Base-by-base conservation (phyloP, 2,888 invertebrate species). In the Trissolcus brochymenae region DNA sequence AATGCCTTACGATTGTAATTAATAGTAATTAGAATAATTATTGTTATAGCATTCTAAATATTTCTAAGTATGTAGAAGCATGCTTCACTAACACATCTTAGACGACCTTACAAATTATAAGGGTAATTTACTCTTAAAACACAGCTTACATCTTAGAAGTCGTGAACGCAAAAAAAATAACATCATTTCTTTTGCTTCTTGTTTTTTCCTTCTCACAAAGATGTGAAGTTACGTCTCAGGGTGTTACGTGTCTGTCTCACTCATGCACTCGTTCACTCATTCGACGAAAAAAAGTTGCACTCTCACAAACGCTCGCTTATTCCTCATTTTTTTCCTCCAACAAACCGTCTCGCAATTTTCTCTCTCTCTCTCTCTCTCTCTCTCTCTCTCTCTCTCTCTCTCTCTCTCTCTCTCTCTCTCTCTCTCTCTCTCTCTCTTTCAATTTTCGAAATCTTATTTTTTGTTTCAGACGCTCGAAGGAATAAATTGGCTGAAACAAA, bases 31-130 rank as follows among this genome's bases (percentile, higher is more conserved):
- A 87, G 87, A 85, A 85, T 89, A 86, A 88, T 88, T 88, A 88
- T 88, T 88, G 87, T 88, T 87, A 88, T 88, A 89, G 87, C 87
- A 84, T 86, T 87, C 87, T 89, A 89, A 87, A 81, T 85, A 83
- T 86, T 88, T 79, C 72, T 79, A 79, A 79, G 74, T 89, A 88
- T 85, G 84, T 86, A 87, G 84, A 88, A 88, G 89, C 88, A 89
- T 87, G 88, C 87, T 88, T 85, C 85, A 85, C 88, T 87, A 88
- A 89, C 88, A 88, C 87, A 88, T 88, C 86, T 87, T 88, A 88
- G 85, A 88, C 86, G 85, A 86, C 81, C 87, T 88, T 88, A 89
- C 87, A 78, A 88, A 88, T 87, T 88, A 88, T 85, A 87, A 86
- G 35, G 35, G 84, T 87, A 85, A 85, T 87, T 84, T 85, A 84